Evolutionary conservation across 2,797 vertebrate species (phyloP), one percentile per base, ranked within the genome.

Genomic region (Sylvia borin): DNA sequence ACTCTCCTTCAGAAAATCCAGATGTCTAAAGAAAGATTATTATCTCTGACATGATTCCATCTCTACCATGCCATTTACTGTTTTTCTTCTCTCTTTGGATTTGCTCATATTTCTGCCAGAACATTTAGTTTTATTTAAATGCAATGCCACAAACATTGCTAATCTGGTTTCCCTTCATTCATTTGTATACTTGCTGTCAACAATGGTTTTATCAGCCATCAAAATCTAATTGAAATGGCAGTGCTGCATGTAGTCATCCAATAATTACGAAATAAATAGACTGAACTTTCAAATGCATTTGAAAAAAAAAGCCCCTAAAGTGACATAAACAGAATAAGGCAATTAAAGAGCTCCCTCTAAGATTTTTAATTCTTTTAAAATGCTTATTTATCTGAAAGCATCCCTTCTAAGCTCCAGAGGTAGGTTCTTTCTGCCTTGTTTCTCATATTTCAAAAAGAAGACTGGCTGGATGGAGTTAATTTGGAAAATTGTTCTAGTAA

Each of bases 171-270:
- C 40, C 38, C 32, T 90, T 95, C 94, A 95, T 96, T 97, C 18
- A 26, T 97, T 96, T 97, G 71, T 11, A 45, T 40, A 77, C 31
- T 94, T 94, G 75, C 82, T 98, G 97, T 97, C 97, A 97, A 96
- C 91, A 97, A 72, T 94, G 65, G 95, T 96, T 97, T 98, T 97
- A 98, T 98, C 97, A 97, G 77, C 75, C 94, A 89, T 97, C 96
- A 97, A 95, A 96, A 97, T 97, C 93, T 97, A 98, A 98, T 97
- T 97, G 97, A 97, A 98, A 97, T 94, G 84, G 87, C 89, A 94
- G 55, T 96, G 80, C 93, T 94, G 84, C 87, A 84, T 97, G 93
- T 91, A 97, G 95, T 91, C 91, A 97, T 92, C 66, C 94, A 94
- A 95, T 96, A 97, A 97, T 97, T 98, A 97, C 58, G 62, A 97